These are phyloP conservation scores for Allygus modestus DNA, from an alignment of 2,888 invertebrate species.

Conservation along the genomic window DNA sequence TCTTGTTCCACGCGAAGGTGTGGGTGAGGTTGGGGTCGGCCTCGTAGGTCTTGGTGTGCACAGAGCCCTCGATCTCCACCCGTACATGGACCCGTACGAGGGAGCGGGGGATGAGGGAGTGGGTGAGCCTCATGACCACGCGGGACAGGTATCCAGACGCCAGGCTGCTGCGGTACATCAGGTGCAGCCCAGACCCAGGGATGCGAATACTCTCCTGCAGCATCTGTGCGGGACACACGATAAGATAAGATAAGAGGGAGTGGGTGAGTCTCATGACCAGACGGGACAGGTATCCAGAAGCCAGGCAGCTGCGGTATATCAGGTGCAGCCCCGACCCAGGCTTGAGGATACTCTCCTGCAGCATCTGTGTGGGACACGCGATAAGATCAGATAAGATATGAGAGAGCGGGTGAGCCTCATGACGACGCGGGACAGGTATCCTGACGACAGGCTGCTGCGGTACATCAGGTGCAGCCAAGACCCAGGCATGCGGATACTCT, in stretches of 20 bases:
- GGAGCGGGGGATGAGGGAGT: conserved; percentile 86
- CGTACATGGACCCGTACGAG: conserved; percentile 94
- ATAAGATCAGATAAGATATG: conserved; percentile 80
- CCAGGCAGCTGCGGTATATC: conserved; percentile 97
- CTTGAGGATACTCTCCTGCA: conserved; percentile 96
- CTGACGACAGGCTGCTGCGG: conserved; percentile 95
- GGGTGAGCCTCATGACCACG: conserved; percentile 93
- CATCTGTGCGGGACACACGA: conserved; percentile 79
- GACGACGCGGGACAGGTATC: conserved; percentile 95
- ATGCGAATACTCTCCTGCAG: conserved; percentile 97
- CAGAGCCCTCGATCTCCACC: conserved; percentile 94
- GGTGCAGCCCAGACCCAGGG: conserved; percentile 94
- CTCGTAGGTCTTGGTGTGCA: conserved; percentile 95
- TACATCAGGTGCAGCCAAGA: conserved; percentile 96
- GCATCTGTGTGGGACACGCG: too few species aligned
- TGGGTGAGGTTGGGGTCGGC: conserved; percentile 97
- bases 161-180: conserved; percentile 97
- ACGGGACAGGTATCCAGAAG: conserved; percentile 96
- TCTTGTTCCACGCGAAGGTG: conserved; percentile 98
- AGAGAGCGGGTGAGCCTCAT: conserved; percentile 90
- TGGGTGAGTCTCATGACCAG: conserved; percentile 87
- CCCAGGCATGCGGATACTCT: conserved; percentile 95
- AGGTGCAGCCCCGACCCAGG: conserved; percentile 97
- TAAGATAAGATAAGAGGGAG: too few species aligned
- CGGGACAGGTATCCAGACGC: conserved; percentile 96